These are phyloP conservation scores for Lytechinus variegatus DNA, from an alignment of 35 echinoderm and acorn worm genomes.

Conservation along the genomic window DNA sequence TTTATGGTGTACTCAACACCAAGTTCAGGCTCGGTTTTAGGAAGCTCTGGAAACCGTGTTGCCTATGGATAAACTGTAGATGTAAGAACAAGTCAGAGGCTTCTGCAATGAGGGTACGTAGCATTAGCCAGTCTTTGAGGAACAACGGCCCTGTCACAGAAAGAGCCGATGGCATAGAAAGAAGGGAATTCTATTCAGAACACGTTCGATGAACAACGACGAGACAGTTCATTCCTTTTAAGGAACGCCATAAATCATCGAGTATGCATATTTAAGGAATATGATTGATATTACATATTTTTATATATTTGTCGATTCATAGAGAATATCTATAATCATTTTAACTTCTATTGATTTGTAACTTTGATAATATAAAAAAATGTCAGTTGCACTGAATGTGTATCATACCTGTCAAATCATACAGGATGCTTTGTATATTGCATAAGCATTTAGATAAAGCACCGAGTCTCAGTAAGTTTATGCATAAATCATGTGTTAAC, in stretches of 20 bases:
- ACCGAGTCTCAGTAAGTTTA: too few species aligned
- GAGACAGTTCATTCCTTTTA: not conserved
- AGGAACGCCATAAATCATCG: not conserved
- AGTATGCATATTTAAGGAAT: too few species aligned
- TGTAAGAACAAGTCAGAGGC: not conserved
- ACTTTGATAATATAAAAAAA: too few species aligned
- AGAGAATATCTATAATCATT: too few species aligned
- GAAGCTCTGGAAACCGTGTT: conserved; percentile 40
- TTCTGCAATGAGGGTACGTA: not conserved
- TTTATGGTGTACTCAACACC: conserved; percentile 53
- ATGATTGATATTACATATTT: too few species aligned
- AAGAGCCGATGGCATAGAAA: not conserved
- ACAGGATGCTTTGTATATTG: too few species aligned
- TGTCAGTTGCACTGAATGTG: too few species aligned
- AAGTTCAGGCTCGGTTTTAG: conserved; percentile 49
- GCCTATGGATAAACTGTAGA: not conserved
- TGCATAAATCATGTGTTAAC: too few species aligned
- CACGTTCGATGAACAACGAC: not conserved
- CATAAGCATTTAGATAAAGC: too few species aligned
- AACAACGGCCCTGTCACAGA: not conserved
- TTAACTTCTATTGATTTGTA: too few species aligned
- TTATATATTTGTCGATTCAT: too few species aligned
- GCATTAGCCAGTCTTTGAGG: conserved; percentile 16
- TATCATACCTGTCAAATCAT: too few species aligned
- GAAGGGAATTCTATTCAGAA: not conserved